These are phyloP conservation scores for Heterotis niloticus DNA, from an alignment of 2,113 vertebrate species.

Conservation along the genomic window DNA sequence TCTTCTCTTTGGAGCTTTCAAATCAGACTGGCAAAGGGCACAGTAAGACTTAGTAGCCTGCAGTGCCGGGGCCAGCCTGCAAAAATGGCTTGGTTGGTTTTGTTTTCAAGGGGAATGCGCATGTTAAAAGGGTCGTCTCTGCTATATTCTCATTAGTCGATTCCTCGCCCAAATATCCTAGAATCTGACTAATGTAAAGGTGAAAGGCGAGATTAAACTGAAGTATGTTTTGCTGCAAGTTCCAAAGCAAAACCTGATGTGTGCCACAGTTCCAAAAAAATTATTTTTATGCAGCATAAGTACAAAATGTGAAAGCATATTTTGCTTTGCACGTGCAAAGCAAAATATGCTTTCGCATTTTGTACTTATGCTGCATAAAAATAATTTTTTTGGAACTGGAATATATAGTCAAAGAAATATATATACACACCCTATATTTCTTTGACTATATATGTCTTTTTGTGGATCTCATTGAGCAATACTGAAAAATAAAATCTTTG, in stretches of 20 bases:
- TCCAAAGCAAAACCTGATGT: background rate
- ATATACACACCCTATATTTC: too few relatives aligned
- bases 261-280: too few relatives aligned
- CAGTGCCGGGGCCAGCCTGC: background rate
- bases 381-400: too few relatives aligned
- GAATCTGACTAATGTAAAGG: background rate
- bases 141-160: background rate
- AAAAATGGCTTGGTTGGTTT: background rate
- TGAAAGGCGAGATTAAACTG: background rate
- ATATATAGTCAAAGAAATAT: too few relatives aligned
- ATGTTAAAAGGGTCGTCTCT: background rate
- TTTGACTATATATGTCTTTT: too few relatives aligned
- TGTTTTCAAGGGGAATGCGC: background rate
- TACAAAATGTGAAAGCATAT: too few relatives aligned
- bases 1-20: background rate
- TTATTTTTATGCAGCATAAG: too few relatives aligned
- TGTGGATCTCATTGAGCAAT: too few relatives aligned
- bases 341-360: too few relatives aligned
- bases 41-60: background rate
- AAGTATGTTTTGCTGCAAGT: background rate
- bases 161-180: background rate
- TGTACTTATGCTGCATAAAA: too few relatives aligned
- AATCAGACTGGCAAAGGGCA: background rate
- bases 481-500: too few relatives aligned
- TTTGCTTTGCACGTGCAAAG: too few relatives aligned